Conservation (phyloP, 2,113 vertebrate genomes). For the Suncus etruscus region DNA sequence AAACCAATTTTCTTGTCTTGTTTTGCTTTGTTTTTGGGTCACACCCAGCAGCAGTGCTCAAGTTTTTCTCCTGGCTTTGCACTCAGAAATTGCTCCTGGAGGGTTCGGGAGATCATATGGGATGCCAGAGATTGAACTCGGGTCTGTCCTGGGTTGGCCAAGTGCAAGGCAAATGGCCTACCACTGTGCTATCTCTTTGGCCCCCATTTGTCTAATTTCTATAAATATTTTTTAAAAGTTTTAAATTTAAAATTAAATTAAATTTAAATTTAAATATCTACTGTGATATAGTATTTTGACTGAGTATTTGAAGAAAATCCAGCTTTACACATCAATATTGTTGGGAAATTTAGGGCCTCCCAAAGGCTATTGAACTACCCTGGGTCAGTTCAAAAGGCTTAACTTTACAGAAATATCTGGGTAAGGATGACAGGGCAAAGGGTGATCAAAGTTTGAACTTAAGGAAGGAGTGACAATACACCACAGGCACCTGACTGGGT, state of each 20-base stretch:
- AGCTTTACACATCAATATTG: neutral
- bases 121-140: no score
- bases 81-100: no score
- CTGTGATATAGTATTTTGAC: neutral
- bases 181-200: no score
- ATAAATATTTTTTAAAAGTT: slow-evolving; percentile 3
- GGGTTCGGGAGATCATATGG: no score
- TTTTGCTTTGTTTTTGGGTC: no score
- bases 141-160: no score
- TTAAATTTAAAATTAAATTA: neutral
- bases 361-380: neutral
- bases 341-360: neutral
- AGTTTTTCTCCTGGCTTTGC: no score
- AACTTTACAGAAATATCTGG: neutral
- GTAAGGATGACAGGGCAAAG: neutral
- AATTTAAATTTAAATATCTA: neutral
- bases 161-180: no score
- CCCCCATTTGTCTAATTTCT: neutral
- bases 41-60: no score
- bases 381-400: neutral
- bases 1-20: neutral
- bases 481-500: neutral
- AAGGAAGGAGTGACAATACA: neutral
- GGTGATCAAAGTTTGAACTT: neutral
- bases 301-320: neutral